Base-by-base conservation (phyloP, 2,113 vertebrate species). In the Corythornis cristatus region DNA sequence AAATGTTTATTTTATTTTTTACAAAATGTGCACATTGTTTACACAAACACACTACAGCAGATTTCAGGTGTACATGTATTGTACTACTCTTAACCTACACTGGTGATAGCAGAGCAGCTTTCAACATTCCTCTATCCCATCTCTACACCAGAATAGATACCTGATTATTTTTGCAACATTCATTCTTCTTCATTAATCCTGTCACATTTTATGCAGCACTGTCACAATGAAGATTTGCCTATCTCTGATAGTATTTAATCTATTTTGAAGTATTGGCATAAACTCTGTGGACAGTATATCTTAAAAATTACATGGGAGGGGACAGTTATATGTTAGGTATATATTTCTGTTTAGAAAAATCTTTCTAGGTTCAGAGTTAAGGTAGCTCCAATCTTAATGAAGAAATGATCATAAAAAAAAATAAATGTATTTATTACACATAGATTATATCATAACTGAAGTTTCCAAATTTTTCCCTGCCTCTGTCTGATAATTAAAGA, bases 131-230 rank as follows among this genome's bases (percentile, higher is more conserved):
- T 94, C 79, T 92, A 95, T 94, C 95, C 97, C 94, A 92, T 93
- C 94, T 98, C 95, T 97, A 97, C 97, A 98, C 97, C 98, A 98
- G 98, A 98, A 97, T 98, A 98, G 98, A 97, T 97, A 97, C 96
- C 96, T 97, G 97, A 98, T 98, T 93, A 79, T 84, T 96, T 96
- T 98, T 95, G 90, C 95, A 96, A 89, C 86, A 72, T 89, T 95
- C 94, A 81, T 91, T 89, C 92, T 91, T 48, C 85, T 93, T 85
- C 95, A 75, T 83, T 91, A 95, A 92, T 94, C 77, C 88, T 85
- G 88, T 73, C 71, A 43, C 7, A 22, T 56, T 82, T 90, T 84
- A 86, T 97, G 95, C 95, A 95, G 89, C 96, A 96, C 88, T 84
- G 89, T 95, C 66, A 75, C 86, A 78, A 91, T 94, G 94, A 95